A percentile compares a stretch with the other conserved stretches of the same genome.
phyloP scores from a whole-genome alignment of 2,113 vertebrate species.

The Ibidorhyncha struthersii region DNA sequence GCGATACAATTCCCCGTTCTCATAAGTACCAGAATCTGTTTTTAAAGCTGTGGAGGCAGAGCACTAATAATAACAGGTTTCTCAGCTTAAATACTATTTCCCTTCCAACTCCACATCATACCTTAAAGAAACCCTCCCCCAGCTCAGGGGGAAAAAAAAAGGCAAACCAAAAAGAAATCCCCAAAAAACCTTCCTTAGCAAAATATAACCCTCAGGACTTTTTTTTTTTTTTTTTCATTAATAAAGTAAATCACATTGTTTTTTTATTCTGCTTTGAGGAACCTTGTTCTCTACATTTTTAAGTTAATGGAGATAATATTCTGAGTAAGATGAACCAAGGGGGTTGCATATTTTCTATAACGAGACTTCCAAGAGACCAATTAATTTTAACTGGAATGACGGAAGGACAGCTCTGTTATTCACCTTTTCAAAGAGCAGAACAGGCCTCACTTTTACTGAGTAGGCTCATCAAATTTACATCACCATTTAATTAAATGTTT shows the following conservation, averaged over 20 bases:
- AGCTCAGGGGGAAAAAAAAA: not conserved
- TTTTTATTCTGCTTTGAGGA: not conserved
- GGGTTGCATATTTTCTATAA: not conserved
- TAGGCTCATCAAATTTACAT: slow-evolving; percentile 54
- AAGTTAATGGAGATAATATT: slow-evolving; percentile 14
- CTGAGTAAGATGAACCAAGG: not conserved
- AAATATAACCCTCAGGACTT: not conserved
- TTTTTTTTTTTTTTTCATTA: not conserved
- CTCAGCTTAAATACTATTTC: slow-evolving; percentile 49
- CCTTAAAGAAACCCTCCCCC: not conserved
- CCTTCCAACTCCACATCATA: slow-evolving; percentile 7
- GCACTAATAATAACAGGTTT: slow-evolving; percentile 58
- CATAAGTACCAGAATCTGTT: slow-evolving; percentile 49
- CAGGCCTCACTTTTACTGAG: not conserved
- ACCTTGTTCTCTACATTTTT: not conserved
- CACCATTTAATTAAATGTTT: slow-evolving; percentile 34
- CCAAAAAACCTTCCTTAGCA: not conserved
- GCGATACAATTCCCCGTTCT: slow-evolving; percentile 3
- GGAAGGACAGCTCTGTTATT: not conserved
- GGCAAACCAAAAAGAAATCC: not conserved
- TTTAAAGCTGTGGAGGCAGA: slow-evolving; percentile 59
- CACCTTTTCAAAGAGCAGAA: slow-evolving; percentile 18
- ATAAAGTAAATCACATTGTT: not conserved
- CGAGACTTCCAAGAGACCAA: not conserved
- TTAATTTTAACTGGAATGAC: slow-evolving; percentile 29